Evolutionary conservation across 1,140 invertebrate genomes (phyloP), one percentile per base, ranked within the genome.

Genomic region (Ips typographus): DNA sequence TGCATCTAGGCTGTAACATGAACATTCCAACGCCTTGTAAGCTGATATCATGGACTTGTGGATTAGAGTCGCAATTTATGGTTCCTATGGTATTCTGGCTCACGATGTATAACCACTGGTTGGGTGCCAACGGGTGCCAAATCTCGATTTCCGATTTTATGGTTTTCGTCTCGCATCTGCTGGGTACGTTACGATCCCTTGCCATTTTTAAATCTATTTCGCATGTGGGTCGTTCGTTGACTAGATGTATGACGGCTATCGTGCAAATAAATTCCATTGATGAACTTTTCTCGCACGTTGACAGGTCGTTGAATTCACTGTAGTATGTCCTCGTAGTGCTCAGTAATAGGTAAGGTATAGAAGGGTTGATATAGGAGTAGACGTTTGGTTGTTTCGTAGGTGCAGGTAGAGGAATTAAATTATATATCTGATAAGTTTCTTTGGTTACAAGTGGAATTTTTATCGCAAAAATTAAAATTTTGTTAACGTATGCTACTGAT

Each of bases 311-410:
- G n/a, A 58, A n/a, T 55, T 22, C 7, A 40, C 47, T 51, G 71
- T 72, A 68, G 4, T 55, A 38, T 1, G 42, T 61, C 42, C 40
- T 68, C 2, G 66, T 68, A 37, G 41, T 65, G 51, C 62, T 70
- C 22, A 70, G 41, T 44, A 70, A 36, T 38, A 70, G 55, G 39
- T 43, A 64, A 40, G 68, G 68, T 39, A 5, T 22, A n/a, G 60
- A 58, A 40, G 68, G 60, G 42, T 56, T 22, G n/a, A 70, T 70
- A 47, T 64, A 70, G 42, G 62, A 70, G 53, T 55, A 58, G 4
- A 64, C 51, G 7, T 4, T 43, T 8, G 57, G 40, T 42, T 41
- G 42, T 39, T 8, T 42, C 3, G 37, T n/a, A 22, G 39, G 56
- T 6, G 52, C 37, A n/a, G 56, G 65, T 6, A 52, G 36, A 36